phyloP scores from a whole-genome alignment of 1,140 invertebrate genomes.

The Drosophila kepulauana region DNA sequence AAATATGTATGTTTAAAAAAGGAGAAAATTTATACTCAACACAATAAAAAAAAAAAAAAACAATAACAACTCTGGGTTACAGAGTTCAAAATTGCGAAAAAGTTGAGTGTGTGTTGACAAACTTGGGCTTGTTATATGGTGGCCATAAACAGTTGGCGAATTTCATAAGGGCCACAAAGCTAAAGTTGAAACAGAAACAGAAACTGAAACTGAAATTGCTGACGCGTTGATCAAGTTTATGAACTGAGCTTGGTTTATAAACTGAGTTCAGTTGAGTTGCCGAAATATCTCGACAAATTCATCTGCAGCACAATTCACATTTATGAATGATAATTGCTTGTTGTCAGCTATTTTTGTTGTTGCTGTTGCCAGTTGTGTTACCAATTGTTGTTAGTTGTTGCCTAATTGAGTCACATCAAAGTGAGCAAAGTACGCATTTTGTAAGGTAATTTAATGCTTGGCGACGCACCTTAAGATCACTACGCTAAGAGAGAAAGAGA shows the following conservation, averaged over 20 bases:
- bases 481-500: too few relatives aligned
- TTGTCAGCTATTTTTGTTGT: slow-evolving; percentile 14
- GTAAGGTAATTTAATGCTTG: slow-evolving; percentile 59
- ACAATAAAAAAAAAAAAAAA: not conserved
- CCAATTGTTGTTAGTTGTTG: slow-evolving; percentile 19
- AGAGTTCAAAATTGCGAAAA: not conserved
- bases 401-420: slow-evolving; percentile 68
- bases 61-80: not conserved
- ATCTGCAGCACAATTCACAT: slow-evolving; percentile 16
- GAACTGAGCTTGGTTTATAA: slow-evolving; percentile 24
- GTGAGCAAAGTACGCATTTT: slow-evolving; percentile 26
- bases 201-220: slow-evolving; percentile 7
- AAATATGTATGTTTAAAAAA: not conserved
- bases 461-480: slow-evolving; percentile 41
- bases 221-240: slow-evolving; percentile 25
- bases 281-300: slow-evolving; percentile 13
- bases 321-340: slow-evolving; percentile 33
- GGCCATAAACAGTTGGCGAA: slow-evolving; percentile 15
- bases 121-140: slow-evolving; percentile 10
- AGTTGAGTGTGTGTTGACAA: slow-evolving; percentile 2
- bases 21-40: not conserved
- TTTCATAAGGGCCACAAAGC: slow-evolving; percentile 23
- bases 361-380: not conserved
- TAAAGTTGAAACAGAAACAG: not conserved
- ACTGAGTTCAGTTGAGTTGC: slow-evolving; percentile 22